Evolutionary conservation across 2,113 vertebrate species (phyloP), one percentile per base, ranked within the genome.

Genomic region (Rostratula benghalensis): DNA sequence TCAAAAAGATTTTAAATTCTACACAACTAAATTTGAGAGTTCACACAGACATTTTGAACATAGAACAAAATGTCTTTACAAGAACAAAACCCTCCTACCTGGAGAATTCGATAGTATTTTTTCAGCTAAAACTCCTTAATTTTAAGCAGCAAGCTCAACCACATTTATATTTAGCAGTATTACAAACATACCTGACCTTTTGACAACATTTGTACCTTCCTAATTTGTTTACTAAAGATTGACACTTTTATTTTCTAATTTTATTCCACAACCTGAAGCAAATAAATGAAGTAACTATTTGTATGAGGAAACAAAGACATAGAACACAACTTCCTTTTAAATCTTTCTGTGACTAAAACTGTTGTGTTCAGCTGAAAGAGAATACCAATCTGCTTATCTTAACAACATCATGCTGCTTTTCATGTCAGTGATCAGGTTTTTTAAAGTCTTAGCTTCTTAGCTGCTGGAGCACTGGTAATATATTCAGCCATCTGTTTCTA

Each of bases 401-500:
- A 94, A 80, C 57, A 80, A 83, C 61, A 91, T 43, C 59, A 85
- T 53, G 51, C 57, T 82, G 53, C 53, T 93, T 93, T 94, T 83
- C 77, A 80, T 75, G 35, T 41, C 39, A 41, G 43, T n/a, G 27
- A 90, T 48, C 56, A 89, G 28, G 2, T 53, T 70, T 91, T 91
- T 77, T 73, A 31, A 95, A 92, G 59, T 85, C 90, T 94, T 94
- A 94, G 60, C 87, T 87, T 80, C 92, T 95, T 94, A 94, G 63
- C 67, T 89, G 61, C 77, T 68, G 45, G 21, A 93, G 71, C 64
- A 94, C 77, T 74, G 33, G 28, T 89, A 91, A 64, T 68, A 89
- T 90, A 96, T 90, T 78, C 73, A 93, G 78, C 90, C 94, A 97
- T 93, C 89, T 94, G 89, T 93, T 97, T 90, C 89, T 91, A 94